These are phyloP conservation scores for Syrmaticus mikado DNA, from an alignment of 2,113 vertebrate genomes.

Conservation along the genomic window DNA sequence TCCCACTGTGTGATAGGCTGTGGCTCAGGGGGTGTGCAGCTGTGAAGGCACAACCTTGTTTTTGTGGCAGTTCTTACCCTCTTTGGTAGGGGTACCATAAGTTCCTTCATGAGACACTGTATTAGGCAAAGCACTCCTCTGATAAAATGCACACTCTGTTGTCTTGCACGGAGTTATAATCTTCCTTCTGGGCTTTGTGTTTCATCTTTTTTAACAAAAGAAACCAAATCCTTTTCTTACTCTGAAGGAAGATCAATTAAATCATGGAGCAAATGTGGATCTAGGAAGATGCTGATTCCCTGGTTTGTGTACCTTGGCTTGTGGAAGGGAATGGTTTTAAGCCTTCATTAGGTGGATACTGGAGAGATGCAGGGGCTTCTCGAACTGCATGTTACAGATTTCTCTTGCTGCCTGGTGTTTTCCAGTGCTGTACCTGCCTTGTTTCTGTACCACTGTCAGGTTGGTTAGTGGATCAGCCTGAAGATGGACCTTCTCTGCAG, in stretches of 20 bases:
- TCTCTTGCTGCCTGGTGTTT: neutral
- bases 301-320: neutral
- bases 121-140: neutral
- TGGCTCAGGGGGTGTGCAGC: neutral
- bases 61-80: neutral
- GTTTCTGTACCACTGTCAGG: neutral
- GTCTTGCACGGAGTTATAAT: neutral
- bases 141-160: neutral
- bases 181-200: neutral
- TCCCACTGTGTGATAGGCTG: fast-evolving
- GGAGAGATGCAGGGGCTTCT: fast-evolving
- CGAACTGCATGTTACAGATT: fast-evolving
- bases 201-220: neutral
- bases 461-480: neutral
- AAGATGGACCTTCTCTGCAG: neutral
- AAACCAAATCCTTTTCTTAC: neutral
- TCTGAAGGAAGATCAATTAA: neutral
- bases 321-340: neutral
- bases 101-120: neutral
- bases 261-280: neutral
- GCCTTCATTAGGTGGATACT: neutral
- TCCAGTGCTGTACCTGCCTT: neutral
- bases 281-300: neutral
- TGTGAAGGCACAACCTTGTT: neutral
- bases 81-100: fast-evolving